Conservation (phyloP, 2,888 invertebrate genomes). For the Pterobdella sp. region DNA sequence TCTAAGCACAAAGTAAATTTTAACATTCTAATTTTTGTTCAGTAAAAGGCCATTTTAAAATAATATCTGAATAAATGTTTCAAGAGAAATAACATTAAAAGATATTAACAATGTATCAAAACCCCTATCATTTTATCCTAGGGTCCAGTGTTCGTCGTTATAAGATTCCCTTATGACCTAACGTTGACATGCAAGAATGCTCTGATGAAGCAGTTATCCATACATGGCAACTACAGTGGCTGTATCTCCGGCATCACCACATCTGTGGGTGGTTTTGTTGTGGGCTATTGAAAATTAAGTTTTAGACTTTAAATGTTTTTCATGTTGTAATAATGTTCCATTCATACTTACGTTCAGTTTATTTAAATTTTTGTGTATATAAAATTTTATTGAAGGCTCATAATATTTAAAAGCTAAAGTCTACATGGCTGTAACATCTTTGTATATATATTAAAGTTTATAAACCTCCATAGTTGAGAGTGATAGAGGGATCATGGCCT, state of each 20-base stretch:
- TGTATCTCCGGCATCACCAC: conserved; percentile 30
- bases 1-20: too few relatives aligned
- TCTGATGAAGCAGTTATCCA: conserved; percentile 32
- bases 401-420: not conserved
- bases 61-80: too few relatives aligned
- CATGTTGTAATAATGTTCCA: too few relatives aligned
- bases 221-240: conserved; percentile 35
- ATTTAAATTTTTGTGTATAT: conserved; percentile 24
- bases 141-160: conserved; percentile 33
- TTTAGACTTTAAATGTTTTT: too few relatives aligned
- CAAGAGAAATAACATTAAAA: not conserved
- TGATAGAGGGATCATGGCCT: conserved; percentile 34
- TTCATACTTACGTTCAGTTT: too few relatives aligned
- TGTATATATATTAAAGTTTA: not conserved
- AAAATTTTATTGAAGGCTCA: not conserved
- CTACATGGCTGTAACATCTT: not conserved
- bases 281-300: not conserved
- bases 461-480: conserved; percentile 24
- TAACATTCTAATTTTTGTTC: too few relatives aligned
- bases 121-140: not conserved
- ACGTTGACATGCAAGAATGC: conserved; percentile 33
- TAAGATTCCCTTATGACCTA: conserved; percentile 31
- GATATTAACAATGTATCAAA: not conserved
- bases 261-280: not conserved
- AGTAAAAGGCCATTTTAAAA: too few relatives aligned